Conservation (phyloP, 2,797 vertebrate species). For the Sibirionetta formosa region DNA sequence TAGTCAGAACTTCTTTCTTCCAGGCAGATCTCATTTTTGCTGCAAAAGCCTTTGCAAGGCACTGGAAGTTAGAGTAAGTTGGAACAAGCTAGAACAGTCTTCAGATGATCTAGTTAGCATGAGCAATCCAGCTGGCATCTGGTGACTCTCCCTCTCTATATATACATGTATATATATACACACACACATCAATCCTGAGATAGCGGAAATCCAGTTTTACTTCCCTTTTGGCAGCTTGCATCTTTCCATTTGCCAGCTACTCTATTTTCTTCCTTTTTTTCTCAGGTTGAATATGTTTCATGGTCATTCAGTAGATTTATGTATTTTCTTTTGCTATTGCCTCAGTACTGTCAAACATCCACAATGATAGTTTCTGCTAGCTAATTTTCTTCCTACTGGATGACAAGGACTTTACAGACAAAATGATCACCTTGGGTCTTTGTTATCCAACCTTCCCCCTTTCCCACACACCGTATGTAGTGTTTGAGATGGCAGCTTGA, state of each 20-base stretch:
- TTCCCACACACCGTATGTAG: fast-evolving
- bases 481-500: neutral
- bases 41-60: neutral
- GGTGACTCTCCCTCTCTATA: neutral
- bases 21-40: neutral
- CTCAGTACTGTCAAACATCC: conserved; percentile 22
- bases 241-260: conserved; percentile 37
- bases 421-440: neutral
- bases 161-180: neutral
- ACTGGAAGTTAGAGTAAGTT: neutral
- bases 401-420: conserved; percentile 24
- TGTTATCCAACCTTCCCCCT: neutral
- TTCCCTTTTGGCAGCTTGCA: conserved; percentile 33
- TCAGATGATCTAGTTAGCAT: conserved; percentile 2
- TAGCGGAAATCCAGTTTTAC: conserved; percentile 32
- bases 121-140: conserved; percentile 11
- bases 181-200: neutral
- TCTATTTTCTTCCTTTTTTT: conserved; percentile 20
- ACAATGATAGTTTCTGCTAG: neutral
- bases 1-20: neutral
- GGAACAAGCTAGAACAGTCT: conserved; percentile 35
- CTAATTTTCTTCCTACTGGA: conserved; percentile 26
- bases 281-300: neutral
- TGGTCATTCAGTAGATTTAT: conserved; percentile 37
- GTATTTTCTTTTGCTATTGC: conserved; percentile 19